Evolutionary conservation across 2,888 invertebrate species (phyloP), one percentile per base, ranked within the genome.

Genomic region (Conchocele bisecta): DNA sequence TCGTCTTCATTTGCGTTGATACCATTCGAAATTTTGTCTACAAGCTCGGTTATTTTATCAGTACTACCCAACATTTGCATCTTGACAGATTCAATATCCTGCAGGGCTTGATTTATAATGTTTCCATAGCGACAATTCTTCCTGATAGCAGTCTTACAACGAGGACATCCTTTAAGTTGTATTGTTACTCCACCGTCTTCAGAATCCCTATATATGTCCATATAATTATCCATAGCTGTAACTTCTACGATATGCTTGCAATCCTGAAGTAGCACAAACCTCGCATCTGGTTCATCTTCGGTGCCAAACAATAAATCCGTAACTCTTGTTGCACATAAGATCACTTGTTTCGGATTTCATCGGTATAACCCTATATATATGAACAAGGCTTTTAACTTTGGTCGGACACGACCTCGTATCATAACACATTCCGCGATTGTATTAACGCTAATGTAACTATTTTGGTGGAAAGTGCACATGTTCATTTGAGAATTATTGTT

Each of bases 51-150:
- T 5, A 79, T 54, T 17, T 50, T 66, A 9, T 29, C 20, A 28
- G 54, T 64, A 41, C 75, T 73, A 0, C 73, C 75, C 26, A 73
- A 56, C 1, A 83, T 53, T 29, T 53, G 73, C 37, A 33, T 58
- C 75, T 89, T 88, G 0, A 92, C 91, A 11, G 73, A 53, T 63
- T 88, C 85, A 28, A 92, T 89, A 61, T 92, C 89, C 20, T 64
- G 50, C 7, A 90, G 78, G 3, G 85, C 92, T 91, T 59, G 66
- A 66, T 92, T 92, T 3, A 94, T 91, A 1, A 91, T 77, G 68
- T 93, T 92, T 65, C 93, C 93, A 88, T 94, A 94, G n/a, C 94
- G 92, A 46, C 91, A 89, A 1, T 93, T 94, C 81, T 92, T 93
- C 17, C 93, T 91, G 15, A 95, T 93, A 0, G 93, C 92, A 20